These are phyloP conservation scores for Aeoliscus strigatus DNA, from an alignment of 2,797 vertebrate species.

Conservation along the genomic window DNA sequence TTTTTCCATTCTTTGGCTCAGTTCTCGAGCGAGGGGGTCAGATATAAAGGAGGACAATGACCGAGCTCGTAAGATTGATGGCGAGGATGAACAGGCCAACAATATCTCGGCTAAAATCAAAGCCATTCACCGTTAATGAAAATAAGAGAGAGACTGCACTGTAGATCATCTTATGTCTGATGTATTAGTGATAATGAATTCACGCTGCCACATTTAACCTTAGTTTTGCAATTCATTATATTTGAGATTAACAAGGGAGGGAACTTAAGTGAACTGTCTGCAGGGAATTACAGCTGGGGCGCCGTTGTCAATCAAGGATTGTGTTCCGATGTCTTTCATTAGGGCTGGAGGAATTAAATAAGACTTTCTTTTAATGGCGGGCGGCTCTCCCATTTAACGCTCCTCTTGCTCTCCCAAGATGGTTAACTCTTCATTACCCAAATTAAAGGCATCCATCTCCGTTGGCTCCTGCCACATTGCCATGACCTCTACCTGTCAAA, in stretches of 20 bases:
- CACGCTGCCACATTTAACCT: slow-evolving; percentile 80
- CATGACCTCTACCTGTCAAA: slow-evolving; percentile 82
- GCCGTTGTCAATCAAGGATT: slow-evolving; percentile 79
- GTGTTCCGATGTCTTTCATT: slow-evolving; percentile 77
- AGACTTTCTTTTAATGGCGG: slow-evolving; percentile 71
- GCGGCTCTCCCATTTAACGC: slow-evolving; percentile 69
- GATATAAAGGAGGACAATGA: slow-evolving; percentile 68
- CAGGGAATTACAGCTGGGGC: slow-evolving; percentile 73
- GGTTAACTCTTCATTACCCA: slow-evolving; percentile 84
- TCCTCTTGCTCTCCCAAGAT: slow-evolving; percentile 72
- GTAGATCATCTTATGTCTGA: slow-evolving; percentile 81
- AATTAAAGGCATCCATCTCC: slow-evolving; percentile 82
- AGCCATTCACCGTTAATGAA: slow-evolving; percentile 75
- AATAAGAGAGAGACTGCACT: slow-evolving; percentile 70
- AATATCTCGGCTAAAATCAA: slow-evolving; percentile 73
- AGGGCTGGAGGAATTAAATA: slow-evolving; percentile 77
- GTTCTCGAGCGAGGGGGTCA: slow-evolving; percentile 68
- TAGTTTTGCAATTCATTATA: slow-evolving; percentile 84
- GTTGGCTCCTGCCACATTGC: slow-evolving; percentile 72
- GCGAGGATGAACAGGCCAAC: slow-evolving; percentile 47
- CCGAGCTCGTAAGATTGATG: slow-evolving; percentile 69
- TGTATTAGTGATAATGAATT: slow-evolving; percentile 83
- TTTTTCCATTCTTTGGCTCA: slow-evolving; percentile 64
- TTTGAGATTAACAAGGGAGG: slow-evolving; percentile 81
- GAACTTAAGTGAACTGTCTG: slow-evolving; percentile 77